Base-by-base conservation (phyloP, 2,797 vertebrate species). In the Chiloscyllium punctatum region DNA sequence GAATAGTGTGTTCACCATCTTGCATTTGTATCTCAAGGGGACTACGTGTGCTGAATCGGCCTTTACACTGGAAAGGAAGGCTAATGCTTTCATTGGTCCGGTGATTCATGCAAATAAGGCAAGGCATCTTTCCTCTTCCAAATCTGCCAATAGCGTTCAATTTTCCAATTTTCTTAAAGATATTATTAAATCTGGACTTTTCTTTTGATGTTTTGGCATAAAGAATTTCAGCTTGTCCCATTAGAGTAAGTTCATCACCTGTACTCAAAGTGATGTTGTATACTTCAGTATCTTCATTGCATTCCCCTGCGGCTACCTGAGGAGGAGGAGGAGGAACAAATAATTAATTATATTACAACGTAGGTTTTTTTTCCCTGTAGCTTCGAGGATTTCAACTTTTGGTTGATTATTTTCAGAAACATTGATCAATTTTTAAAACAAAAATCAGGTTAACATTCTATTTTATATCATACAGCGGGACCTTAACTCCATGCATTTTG, bases 71-170 rank as follows among this genome's bases (percentile, higher is more conserved):
- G 97, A 99, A 99, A 0, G 99, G 99, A 95, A 99, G 98, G 97
- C 99, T 99, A 97, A 99, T 98, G 97, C 99, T 99, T 97, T 99
- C 99, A 0, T 99, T 99, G 97, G 99, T 99, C 97, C 99, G 98
- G 97, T 99, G 99, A 96, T 99, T 99, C 99, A 99, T 99, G 97
- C 99, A 99, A 96, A 99, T 99, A 96, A 99, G 98, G 96, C 99
- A 99, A 0, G 99, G 99, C 99, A 99, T 99, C 97, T 99, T 99
- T 95, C 99, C 98, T 86, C 98, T 98, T 1, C 99, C 98, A 0
- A 99, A 97, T 96, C 98, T 99, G 97, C 98, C 98, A 96, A 99
- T 99, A 11, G 99, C 99, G 96, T 99, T 99, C 2, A 99, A 98
- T 96, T 99, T 99, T 84, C 99, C 99, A 0, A 99, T 99, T 97